These are phyloP conservation scores for Danio choprae DNA, from an alignment of 2,797 vertebrate genomes.

Conservation along the genomic window DNA sequence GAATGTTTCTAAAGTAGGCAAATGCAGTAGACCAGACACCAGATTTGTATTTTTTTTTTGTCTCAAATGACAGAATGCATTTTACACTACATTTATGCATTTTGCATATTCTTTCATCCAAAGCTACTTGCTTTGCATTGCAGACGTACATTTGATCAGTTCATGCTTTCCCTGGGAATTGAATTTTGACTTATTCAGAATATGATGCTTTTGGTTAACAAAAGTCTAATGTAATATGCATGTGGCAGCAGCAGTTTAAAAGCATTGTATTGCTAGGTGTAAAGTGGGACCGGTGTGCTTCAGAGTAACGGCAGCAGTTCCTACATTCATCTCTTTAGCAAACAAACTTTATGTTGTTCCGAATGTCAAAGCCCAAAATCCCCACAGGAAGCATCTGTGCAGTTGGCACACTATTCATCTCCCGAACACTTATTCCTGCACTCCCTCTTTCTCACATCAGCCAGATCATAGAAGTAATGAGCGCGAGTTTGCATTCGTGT, in stretches of 20 bases:
- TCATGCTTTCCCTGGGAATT: background rate
- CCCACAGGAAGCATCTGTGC: constrained; percentile 3
- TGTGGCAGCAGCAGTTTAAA: background rate
- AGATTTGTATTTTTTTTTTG: background rate
- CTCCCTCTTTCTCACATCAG: constrained; percentile 10
- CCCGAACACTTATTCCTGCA: background rate
- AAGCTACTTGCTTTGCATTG: background rate
- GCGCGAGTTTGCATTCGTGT: background rate
- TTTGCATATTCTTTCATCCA: background rate
- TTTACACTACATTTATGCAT: background rate
- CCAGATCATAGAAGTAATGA: constrained; percentile 7
- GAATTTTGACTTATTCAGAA: background rate
- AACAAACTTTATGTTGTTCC: constrained; percentile 9
- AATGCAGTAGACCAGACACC: background rate
- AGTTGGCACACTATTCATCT: constrained; percentile 11
- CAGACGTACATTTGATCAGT: background rate
- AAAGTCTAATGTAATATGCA: background rate
- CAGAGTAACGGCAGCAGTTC: background rate
- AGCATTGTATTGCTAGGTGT: background rate
- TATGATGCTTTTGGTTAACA: background rate
- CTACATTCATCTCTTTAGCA: background rate
- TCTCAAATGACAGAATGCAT: constrained; percentile 3
- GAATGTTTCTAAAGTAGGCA: background rate
- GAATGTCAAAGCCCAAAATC: constrained; percentile 24
- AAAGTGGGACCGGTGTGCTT: background rate